Conservation (phyloP, 1,140 invertebrate species). For the Drosophila arawakana region DNA sequence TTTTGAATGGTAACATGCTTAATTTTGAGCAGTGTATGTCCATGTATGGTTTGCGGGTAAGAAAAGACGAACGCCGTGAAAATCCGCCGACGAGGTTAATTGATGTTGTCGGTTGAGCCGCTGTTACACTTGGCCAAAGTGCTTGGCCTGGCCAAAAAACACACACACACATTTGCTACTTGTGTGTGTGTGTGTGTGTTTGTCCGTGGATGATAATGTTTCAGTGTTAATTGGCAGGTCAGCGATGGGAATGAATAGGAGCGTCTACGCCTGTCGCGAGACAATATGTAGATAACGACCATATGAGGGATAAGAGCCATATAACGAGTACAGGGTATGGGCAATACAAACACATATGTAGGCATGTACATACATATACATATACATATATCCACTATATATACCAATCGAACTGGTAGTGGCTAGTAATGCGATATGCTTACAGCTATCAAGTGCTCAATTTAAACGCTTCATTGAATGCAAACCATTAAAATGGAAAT, state of each 20-base stretch:
- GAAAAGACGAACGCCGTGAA: constrained; percentile 25
- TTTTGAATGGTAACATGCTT: no score
- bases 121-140: constrained; percentile 45
- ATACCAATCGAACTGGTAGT: constrained; percentile 10
- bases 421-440: constrained; percentile 27
- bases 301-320: constrained; percentile 13
- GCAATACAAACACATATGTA: no score
- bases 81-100: constrained; percentile 53
- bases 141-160: constrained; percentile 27
- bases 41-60: constrained; percentile 9
- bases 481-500: constrained; percentile 1
- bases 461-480: constrained; percentile 24
- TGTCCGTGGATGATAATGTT: constrained; percentile 40
- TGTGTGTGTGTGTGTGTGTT: constrained; percentile 16
- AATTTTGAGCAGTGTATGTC: background rate
- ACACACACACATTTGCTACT: constrained; percentile 1
- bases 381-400: background rate
- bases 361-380: background rate
- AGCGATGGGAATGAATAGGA: background rate
- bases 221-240: constrained; percentile 51
- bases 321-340: background rate
- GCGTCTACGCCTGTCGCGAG: constrained; percentile 5
- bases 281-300: constrained; percentile 39
- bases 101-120: constrained; percentile 54
- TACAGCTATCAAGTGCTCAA: constrained; percentile 15